Percentiles rank a stretch among this genome's conserved stretches.
Conservation (phyloP, 2,888 invertebrate genomes). For the Apamea anceps region DNA sequence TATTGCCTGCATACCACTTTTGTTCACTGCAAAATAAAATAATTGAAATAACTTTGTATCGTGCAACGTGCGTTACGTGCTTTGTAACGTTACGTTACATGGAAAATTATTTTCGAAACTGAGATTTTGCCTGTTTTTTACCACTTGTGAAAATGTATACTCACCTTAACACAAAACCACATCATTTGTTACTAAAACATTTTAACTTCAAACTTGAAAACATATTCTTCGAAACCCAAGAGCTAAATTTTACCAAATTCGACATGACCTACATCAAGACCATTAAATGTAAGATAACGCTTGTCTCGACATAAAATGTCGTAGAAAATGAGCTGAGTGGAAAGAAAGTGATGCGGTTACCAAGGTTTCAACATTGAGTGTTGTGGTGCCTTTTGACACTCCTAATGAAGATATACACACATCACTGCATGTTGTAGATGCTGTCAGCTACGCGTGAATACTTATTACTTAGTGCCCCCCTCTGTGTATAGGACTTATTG, state of each 20-base stretch:
- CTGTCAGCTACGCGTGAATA: constrained; percentile 16
- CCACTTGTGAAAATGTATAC: too few relatives aligned
- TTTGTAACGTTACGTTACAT: too few relatives aligned
- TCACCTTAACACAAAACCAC: too few relatives aligned
- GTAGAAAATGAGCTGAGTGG: constrained; percentile 10
- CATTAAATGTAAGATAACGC: neutral
- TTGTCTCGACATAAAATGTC: neutral
- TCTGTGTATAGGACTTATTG: neutral
- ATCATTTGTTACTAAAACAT: too few relatives aligned
- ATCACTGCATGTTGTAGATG: neutral
- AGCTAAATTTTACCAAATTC: too few relatives aligned
- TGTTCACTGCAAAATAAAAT: neutral
- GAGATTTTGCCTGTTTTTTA: too few relatives aligned
- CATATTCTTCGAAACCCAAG: too few relatives aligned
- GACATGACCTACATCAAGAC: neutral
- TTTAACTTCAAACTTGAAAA: too few relatives aligned
- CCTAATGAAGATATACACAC: constrained; percentile 3
- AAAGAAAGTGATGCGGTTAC: constrained; percentile 5
- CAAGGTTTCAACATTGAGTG: constrained; percentile 2
- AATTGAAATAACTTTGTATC: neutral
- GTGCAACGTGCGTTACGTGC: too few relatives aligned
- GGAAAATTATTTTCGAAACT: too few relatives aligned
- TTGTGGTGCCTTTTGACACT: constrained; percentile 21
- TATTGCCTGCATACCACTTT: neutral
- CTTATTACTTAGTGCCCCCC: neutral